Percentiles rank a stretch among this genome's conserved stretches.
Conservation (phyloP, 2,888 invertebrate genomes). For the Nomada ferruginata region DNA sequence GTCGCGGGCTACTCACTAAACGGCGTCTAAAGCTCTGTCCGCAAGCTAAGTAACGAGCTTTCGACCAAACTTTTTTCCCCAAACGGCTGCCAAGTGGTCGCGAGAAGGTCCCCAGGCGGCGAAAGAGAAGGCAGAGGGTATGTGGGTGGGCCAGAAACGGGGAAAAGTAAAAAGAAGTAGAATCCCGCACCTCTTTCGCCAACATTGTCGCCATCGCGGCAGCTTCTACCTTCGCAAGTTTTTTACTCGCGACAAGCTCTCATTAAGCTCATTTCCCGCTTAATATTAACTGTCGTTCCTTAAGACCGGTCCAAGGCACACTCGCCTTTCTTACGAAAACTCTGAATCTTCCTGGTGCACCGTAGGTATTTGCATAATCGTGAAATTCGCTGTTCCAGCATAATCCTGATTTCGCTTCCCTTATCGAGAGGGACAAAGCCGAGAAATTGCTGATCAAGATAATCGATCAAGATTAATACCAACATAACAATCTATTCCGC, state of each 20-base stretch:
- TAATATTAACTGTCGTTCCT: slow-evolving; percentile 74
- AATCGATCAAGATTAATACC: slow-evolving; percentile 8
- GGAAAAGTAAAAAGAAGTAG: slow-evolving; percentile 50
- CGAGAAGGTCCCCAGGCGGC: slow-evolving; percentile 59
- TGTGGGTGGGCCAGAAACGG: slow-evolving; percentile 47
- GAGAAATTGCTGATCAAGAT: neutral
- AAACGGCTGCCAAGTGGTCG: slow-evolving; percentile 79
- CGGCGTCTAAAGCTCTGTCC: slow-evolving; percentile 77
- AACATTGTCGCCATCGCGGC: slow-evolving; percentile 71
- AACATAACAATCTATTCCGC: neutral
- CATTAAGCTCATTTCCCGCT: slow-evolving; percentile 79
- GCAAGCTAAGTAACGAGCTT: slow-evolving; percentile 79
- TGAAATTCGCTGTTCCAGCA: slow-evolving; percentile 18
- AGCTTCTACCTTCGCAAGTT: slow-evolving; percentile 68
- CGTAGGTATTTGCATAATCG: slow-evolving; percentile 48
- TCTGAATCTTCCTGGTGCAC: slow-evolving; percentile 39
- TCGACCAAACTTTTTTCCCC: slow-evolving; percentile 76
- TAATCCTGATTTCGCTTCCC: neutral
- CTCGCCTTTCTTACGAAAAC: slow-evolving; percentile 32
- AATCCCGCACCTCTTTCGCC: slow-evolving; percentile 66
- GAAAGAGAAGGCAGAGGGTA: slow-evolving; percentile 29
- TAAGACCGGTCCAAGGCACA: slow-evolving; percentile 44
- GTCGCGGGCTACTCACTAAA: slow-evolving; percentile 71
- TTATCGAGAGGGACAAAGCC: neutral
- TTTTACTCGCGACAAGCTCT: slow-evolving; percentile 71